Evolutionary conservation across 2,888 invertebrate genomes (phyloP), one percentile per base, ranked within the genome.

Genomic region (Andrena bicolor): DNA sequence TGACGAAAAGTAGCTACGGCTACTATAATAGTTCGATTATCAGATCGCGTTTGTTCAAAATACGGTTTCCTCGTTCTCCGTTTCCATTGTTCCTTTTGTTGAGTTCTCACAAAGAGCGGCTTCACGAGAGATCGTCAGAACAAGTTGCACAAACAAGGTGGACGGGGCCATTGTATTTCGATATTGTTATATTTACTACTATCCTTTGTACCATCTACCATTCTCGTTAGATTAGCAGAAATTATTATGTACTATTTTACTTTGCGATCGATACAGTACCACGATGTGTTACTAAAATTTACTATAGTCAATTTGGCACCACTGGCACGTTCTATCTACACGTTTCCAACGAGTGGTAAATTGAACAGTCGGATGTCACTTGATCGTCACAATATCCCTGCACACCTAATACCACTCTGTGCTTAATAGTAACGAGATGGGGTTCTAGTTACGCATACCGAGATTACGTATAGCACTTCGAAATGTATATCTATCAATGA

Each of bases 381-480:
- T 68, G 84, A 84, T 83, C 69, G 26, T 51, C 58, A 30, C 20
- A 51, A 87, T 80, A 87, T 73, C 70, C 64, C 71, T 28, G 56
- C 20, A 56, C 13, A 72, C 66, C 58, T 73, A 83, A 78, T 85
- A 69, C 61, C 69, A 28, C 61, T 20, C 32, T 35, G n/a, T 26
- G 32, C 10, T 83, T 63, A 79, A 77, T 79, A 23, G 70, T 69
- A 30, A 75, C 48, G 41, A 41, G 74, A 79, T 70, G 56, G 69
- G 82, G 65, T 75, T 83, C 73, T 73, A 69, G 65, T 82, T 77
- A 80, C 72, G 56, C 65, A 64, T 49, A 63, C 79, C 70, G 10
- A 16, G 28, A 16, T 51, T 20, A n/a, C 49, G 20, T 41, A 51
- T 70, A 53, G 41, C 26, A 51, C 35, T 35, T 26, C 41, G 30